Conservation (phyloP, 2,797 vertebrate species). For the Sebastes minor region DNA sequence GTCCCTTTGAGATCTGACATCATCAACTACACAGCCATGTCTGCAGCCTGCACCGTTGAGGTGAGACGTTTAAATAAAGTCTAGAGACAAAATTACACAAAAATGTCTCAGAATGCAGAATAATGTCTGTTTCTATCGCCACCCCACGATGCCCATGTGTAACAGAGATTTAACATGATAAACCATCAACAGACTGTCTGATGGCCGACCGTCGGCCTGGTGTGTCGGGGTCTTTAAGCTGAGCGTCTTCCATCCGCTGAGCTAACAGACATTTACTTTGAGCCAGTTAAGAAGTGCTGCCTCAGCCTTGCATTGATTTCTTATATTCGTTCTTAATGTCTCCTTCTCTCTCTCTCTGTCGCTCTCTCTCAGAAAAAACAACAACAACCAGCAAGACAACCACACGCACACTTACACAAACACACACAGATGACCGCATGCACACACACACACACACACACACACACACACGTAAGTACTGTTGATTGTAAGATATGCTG, state of each 20-base stretch:
- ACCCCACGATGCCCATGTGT: background rate
- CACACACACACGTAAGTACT: background rate
- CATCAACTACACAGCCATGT: conserved; percentile 3
- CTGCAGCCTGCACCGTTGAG: background rate
- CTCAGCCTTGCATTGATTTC: conserved; percentile 14
- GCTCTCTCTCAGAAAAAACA: background rate
- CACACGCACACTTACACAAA: background rate
- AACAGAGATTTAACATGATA: conserved; percentile 5
- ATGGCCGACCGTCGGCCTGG: no score
- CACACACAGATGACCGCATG: background rate
- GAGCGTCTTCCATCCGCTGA: background rate
- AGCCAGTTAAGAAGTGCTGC: conserved; percentile 25
- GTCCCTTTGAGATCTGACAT: background rate
- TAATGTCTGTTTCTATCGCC: background rate
- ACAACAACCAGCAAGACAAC: background rate
- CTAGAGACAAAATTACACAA: background rate
- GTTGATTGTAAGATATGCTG: background rate
- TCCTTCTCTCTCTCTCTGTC: background rate
- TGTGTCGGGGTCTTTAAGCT: no score
- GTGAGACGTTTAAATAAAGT: background rate
- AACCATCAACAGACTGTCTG: background rate
- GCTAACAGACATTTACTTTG: conserved; percentile 14
- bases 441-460: background rate
- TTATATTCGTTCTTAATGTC: conserved; percentile 6
- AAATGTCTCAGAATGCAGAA: background rate